Base-by-base conservation (phyloP, 2,113 vertebrate species). In the Hydrolagus affinis region DNA sequence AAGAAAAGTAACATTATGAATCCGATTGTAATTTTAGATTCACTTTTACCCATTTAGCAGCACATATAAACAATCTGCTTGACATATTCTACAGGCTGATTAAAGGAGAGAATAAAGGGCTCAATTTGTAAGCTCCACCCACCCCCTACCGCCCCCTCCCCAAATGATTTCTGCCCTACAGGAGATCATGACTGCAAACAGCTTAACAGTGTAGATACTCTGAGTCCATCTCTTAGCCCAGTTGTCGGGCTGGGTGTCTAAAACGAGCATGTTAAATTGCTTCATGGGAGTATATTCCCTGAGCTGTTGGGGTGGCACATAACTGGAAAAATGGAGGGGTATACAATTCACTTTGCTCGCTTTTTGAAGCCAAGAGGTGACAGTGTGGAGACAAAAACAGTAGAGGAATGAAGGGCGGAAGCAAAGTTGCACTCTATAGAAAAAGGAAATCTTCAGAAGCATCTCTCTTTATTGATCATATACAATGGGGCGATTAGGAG, bases 21-120 rank as follows among this genome's bases (percentile, higher is more conserved):
- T 9, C 25, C 19, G 25, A 66, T 83, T 19, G 32, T 11, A 83
- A 83, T 83, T 83, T 66, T 66, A 83, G 60, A 32, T 83, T 83
- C 60, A 9, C 25, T 17, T 62, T 21, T 30, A 32, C 32, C 17
- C 25, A 32, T 28, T 83, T 83, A 83, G 19, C 30, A 80, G 14
- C 14, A 25, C 59, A 64, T 17, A 28, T 25, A 83, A 83, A 25
- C n/a, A 17, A 32, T 66, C 78, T 32, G 25, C 62, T 83, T 32
- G 78, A 66, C 21, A 32, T 66, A 68, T 30, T 32, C 66, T 17
- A 32, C 25, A 83, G 7, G 62, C 78, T 83, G 78, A 66, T 68
- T 44, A 68, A 66, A 21, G 73, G 32, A 56, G 73, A 75, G 73
- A 56, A 75, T 56, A 75, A 75, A 75, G 73, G 73, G 73, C 32